Evolutionary conservation across 2,797 vertebrate genomes (phyloP).

Genomic region (Tapirus indicus): DNA sequence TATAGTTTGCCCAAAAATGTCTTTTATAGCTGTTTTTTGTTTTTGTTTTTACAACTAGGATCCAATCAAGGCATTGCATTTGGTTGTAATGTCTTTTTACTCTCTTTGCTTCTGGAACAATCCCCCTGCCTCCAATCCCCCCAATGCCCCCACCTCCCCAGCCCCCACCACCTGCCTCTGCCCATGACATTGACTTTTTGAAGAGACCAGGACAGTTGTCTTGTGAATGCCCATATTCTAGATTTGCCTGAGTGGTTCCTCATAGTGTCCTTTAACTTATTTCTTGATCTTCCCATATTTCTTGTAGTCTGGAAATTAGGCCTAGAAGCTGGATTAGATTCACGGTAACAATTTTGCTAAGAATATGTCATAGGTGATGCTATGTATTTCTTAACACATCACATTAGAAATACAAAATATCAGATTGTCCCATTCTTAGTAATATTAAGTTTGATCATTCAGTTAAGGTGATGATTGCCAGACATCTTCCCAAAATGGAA

Average conservation of each 20-base stretch:
- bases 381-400: not conserved
- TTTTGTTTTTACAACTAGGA: not conserved
- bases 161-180: not conserved
- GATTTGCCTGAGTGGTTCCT: not conserved
- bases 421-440: not conserved
- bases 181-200: not conserved
- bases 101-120: not conserved
- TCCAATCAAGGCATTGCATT: not conserved
- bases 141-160: not conserved
- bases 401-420: not conserved
- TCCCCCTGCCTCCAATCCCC: not conserved
- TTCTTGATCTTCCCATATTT: not conserved
- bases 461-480: not conserved
- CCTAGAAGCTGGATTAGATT: not conserved
- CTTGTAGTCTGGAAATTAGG: not conserved
- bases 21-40: not conserved
- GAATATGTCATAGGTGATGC: not conserved
- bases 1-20: not conserved
- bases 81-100: not conserved
- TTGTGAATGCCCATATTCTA: not conserved
- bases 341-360: not conserved
- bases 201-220: not conserved
- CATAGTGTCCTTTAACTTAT: not conserved
- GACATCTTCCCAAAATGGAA: not conserved
- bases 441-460: slow-evolving; percentile 1